Evolutionary conservation across 2,797 vertebrate species (phyloP).

Genomic region (Enteromius anoplus): DNA sequence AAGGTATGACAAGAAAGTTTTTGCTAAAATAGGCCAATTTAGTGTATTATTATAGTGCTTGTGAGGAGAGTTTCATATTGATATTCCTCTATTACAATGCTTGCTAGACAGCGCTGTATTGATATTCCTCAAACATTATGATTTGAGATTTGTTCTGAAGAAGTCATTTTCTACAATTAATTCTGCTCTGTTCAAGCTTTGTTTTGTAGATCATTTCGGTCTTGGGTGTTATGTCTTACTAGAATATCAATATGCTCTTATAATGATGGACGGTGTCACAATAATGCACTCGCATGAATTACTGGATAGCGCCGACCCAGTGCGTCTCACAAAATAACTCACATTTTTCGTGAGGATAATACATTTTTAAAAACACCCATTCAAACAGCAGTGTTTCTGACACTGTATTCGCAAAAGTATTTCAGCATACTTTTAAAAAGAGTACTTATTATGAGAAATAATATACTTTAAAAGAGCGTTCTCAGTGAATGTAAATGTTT

Average conservation of each 20-base stretch:
- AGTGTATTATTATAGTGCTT: constrained; percentile 11
- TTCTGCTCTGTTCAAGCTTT: not conserved
- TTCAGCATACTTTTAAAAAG: not conserved
- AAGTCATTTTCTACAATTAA: not conserved
- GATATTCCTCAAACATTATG: constrained; percentile 16
- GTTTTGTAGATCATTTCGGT: not conserved
- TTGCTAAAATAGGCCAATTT: constrained; percentile 1
- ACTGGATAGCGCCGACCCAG: not conserved
- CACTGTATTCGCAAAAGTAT: not conserved
- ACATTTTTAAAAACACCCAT: not conserved
- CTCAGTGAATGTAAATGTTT: not conserved
- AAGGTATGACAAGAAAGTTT: constrained; percentile 10
- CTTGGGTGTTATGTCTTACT: constrained; percentile 13
- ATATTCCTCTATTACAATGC: constrained; percentile 20
- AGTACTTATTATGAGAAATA: not conserved
- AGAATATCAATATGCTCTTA: constrained; percentile 3
- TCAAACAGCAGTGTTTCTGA: not conserved
- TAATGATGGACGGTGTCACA: not conserved
- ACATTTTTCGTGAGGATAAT: not conserved
- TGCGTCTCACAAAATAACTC: not conserved
- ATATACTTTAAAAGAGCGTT: not conserved
- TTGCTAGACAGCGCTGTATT: not conserved
- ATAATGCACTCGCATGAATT: not conserved
- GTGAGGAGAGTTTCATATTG: not conserved
- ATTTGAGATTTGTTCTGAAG: constrained; percentile 5